These are phyloP conservation scores for Thecophora atra DNA, from an alignment of 2,888 invertebrate species.

Conservation along the genomic window DNA sequence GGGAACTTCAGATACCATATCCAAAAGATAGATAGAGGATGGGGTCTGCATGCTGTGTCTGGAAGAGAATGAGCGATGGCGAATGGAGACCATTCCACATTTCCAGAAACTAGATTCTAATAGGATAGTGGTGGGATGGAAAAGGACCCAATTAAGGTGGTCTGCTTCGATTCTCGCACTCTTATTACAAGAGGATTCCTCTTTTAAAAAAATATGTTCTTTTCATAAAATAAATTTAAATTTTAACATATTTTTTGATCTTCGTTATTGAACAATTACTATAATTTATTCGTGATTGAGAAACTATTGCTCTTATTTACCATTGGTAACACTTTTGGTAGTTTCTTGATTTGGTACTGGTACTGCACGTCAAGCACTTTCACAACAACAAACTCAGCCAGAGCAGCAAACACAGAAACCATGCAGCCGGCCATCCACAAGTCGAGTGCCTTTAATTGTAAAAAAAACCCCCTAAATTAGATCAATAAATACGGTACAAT, in stretches of 20 bases:
- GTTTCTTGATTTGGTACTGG: slow-evolving; percentile 71
- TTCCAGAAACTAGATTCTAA: too few relatives aligned
- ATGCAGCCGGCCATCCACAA: slow-evolving; percentile 91
- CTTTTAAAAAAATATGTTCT: too few relatives aligned
- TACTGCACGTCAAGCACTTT: slow-evolving; percentile 82
- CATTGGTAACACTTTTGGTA: slow-evolving; percentile 66
- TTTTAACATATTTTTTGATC: neutral
- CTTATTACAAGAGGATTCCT: too few relatives aligned
- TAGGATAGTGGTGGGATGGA: too few relatives aligned
- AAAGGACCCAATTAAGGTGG: too few relatives aligned
- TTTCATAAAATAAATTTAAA: too few relatives aligned
- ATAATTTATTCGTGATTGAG: neutral
- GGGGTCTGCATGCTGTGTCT: too few relatives aligned
- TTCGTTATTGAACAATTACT: neutral
- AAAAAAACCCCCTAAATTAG: slow-evolving; percentile 45
- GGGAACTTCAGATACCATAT: too few relatives aligned
- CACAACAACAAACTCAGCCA: slow-evolving; percentile 84
- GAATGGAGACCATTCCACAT: too few relatives aligned
- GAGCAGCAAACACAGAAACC: slow-evolving; percentile 85
- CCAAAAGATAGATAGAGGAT: too few relatives aligned
- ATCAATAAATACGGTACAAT: neutral
- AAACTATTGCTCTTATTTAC: slow-evolving; percentile 52
- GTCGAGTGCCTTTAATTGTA: slow-evolving; percentile 74
- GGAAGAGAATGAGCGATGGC: too few relatives aligned
- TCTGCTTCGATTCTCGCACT: too few relatives aligned